Evolutionary conservation across 1,140 invertebrate species (phyloP), one percentile per base, ranked within the genome.

Genomic region (Megathymus violae): DNA sequence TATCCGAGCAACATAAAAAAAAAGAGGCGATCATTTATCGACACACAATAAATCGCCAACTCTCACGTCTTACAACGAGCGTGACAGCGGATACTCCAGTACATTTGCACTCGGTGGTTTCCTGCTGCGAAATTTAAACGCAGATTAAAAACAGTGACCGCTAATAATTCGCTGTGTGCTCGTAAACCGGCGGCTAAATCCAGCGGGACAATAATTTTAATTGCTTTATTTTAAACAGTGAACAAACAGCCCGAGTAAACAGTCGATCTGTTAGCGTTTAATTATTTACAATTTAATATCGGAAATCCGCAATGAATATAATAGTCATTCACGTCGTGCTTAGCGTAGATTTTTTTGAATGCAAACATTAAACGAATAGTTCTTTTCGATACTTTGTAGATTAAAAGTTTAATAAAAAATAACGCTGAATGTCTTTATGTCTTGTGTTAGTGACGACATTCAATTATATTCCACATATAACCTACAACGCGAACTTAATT

Each of bases 111-210:
- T 27, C 43, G 17, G 67, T 52, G 71, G 67, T 61, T 62, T 56
- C 27, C 64, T 56, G 54, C 58, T 62, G 51, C 64, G 58, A 56
- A 67, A 70, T 69, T 71, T 66, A 75, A 71, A 71, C 69, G 64
- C 36, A 67, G 62, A 72, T 72, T 72, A 72, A 76, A 70, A 76
- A 69, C 62, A 48, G 34, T 66, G 52, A 72, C 69, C 65, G 64
- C 52, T 51, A 52, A 69, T 73, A 65, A 68, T 67, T 65, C 51
- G 59, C 25, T 40, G 54, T 50, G 51, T 66, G 46, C 44, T 59
- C 38, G 27, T 17, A 31, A 62, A 61, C 64, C 51, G 41, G 60
- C 64, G 40, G 60, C 63, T 65, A 67, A 71, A 65, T 67, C 66
- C 59, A 47, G 54, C 56, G 34, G 43, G 27, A 52, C 36, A 71